Evolutionary conservation across 1,140 invertebrate genomes (phyloP).

Genomic region (Drosophila simulans): DNA sequence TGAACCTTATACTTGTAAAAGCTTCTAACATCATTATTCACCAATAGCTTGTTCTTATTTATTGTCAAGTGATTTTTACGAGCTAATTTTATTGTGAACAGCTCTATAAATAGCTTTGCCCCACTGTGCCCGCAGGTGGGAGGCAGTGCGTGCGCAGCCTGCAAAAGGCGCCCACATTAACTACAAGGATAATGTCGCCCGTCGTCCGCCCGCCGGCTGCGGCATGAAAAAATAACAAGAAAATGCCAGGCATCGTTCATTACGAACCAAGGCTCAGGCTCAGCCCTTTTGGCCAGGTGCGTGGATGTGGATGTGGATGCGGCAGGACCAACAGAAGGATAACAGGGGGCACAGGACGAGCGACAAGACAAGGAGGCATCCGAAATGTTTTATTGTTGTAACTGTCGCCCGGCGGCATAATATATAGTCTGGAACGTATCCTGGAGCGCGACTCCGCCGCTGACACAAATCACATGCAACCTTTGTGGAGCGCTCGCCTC

Average conservation of each 20-base stretch:
- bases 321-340: constrained; percentile 1
- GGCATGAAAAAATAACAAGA: constrained; percentile 77
- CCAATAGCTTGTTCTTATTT: no score
- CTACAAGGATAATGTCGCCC: constrained; percentile 74
- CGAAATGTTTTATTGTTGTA: constrained; percentile 83
- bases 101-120: neutral
- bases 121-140: constrained; percentile 37
- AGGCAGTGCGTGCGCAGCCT: constrained; percentile 57
- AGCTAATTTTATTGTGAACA: neutral
- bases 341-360: constrained; percentile 36
- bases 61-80: neutral
- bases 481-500: constrained; percentile 36
- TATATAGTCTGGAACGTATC: constrained; percentile 75
- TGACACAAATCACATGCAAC: constrained; percentile 81
- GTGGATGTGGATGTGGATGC: neutral
- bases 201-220: constrained; percentile 28
- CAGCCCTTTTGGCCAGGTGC: constrained; percentile 55
- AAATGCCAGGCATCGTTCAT: constrained; percentile 78
- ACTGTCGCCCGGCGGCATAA: constrained; percentile 74
- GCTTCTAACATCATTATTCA: no score
- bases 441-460: constrained; percentile 43
- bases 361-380: constrained; percentile 69
- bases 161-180: constrained; percentile 63
- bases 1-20: no score
- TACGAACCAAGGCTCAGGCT: constrained; percentile 33